Base-by-base conservation (phyloP, 2,888 invertebrate species). In the Mythimna impura region DNA sequence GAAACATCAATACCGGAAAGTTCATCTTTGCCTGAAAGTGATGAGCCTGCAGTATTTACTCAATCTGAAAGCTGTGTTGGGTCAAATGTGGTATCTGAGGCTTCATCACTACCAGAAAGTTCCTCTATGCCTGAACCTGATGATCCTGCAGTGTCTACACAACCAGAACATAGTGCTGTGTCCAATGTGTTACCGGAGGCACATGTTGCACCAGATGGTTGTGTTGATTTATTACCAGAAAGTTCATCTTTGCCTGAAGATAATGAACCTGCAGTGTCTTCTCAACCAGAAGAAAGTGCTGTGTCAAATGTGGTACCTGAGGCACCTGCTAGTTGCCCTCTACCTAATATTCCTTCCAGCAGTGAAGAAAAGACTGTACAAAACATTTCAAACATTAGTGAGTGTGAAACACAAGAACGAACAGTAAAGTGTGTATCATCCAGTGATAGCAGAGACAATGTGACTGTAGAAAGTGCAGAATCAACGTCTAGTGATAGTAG, bases 401-500 rank as follows among this genome's bases (percentile, higher is more conserved):
- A 89, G 81, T 89, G 92, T 92, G 91, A 91, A 88, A 79, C 87
- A 78, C 89, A 89, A 88, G 92, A 93, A 84, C 91, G 94, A 91
- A 96, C 95, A 94, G 89, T 94, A 75, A 95, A 95, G 88, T 92
- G 91, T 93, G 94, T 93, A 78, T 91, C 94, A 81, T 95, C 95
- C 87, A 95, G 96, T 95, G 96, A 93, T 90, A 93, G 83, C 86
- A 89, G 91, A 83, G 94, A 95, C 92, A 94, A 91, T 92, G 92
- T 96, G 83, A 93, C 91, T 88, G 92, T 95, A 83, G 96, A 94
- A 92, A 94, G 93, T 93, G 96, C 94, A 70, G 95, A 96, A 90
- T 95, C 96, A 80, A 95, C 96, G 52, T 96, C 95, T 81, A 94
- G 93, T 95, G 96, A 95, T 89, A 93, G 89, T 92, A 93, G 92